Percentiles rank a stretch among this genome's conserved stretches.
phyloP scores from a whole-genome alignment of 2,113 vertebrate genomes.

The Aptenodytes forsteri region DNA sequence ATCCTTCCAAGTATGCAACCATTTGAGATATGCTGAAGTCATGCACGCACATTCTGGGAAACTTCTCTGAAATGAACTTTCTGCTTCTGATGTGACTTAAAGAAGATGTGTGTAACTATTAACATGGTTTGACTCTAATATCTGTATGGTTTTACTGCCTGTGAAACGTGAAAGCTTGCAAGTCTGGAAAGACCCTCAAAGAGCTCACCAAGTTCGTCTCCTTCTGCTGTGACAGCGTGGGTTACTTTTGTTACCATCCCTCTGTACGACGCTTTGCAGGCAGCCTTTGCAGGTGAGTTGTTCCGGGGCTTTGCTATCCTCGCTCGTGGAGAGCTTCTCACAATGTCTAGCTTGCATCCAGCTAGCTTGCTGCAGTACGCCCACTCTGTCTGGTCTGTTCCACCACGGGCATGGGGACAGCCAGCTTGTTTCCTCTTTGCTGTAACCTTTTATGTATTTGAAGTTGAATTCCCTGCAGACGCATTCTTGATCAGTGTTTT shows the following conservation, averaged over 20 bases:
- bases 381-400: neutral
- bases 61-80: neutral
- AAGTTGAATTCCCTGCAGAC: neutral
- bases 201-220: neutral
- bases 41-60: neutral
- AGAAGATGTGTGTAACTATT: neutral
- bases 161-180: neutral
- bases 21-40: neutral
- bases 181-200: neutral
- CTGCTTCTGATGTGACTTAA: neutral
- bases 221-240: neutral
- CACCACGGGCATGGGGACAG: neutral
- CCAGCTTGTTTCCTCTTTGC: neutral
- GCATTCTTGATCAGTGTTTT: neutral
- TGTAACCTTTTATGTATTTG: neutral
- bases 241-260: neutral
- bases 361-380: neutral
- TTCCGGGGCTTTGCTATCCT: neutral
- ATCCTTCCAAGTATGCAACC: neutral
- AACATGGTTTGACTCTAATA: neutral
- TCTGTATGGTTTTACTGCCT: neutral
- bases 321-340: accelerated
- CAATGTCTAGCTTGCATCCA: accelerated
- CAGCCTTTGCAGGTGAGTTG: neutral
- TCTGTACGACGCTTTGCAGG: accelerated